Conservation (phyloP, 2,888 invertebrate genomes). For the Cryptocheilus praepositus region DNA sequence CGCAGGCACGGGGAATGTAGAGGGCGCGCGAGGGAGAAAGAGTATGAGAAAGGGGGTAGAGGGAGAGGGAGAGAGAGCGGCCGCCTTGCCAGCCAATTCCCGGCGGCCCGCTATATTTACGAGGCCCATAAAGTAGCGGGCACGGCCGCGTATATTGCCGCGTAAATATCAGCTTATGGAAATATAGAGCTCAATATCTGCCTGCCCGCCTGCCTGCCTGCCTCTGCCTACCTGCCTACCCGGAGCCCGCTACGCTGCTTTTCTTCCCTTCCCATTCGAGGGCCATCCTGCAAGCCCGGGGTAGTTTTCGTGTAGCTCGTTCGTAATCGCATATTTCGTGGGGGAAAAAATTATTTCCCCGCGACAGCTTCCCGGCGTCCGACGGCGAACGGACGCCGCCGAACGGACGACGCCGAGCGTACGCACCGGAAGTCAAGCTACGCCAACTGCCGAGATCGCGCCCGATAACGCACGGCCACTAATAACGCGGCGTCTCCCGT, state of each 20-base stretch:
- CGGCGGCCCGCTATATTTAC: conserved; percentile 74
- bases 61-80: conserved; percentile 56
- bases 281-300: conserved; percentile 42
- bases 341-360: conserved; percentile 45
- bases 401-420: neutral
- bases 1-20: conserved; percentile 40
- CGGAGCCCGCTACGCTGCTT: conserved; percentile 50
- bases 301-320: conserved; percentile 52
- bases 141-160: conserved; percentile 75
- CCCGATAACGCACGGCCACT: neutral
- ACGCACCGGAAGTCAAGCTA: neutral
- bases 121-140: conserved; percentile 74
- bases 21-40: conserved; percentile 32
- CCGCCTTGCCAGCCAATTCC: conserved; percentile 73
- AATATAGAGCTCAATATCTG: conserved; percentile 79
- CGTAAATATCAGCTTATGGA: conserved; percentile 79
- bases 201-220: conserved; percentile 60
- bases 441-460: neutral
- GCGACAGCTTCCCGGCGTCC: neutral
- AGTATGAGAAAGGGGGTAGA: conserved; percentile 20
- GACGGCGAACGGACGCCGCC: neutral
- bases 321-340: conserved; percentile 46
- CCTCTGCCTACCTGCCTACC: conserved; percentile 36
- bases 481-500: neutral
- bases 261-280: conserved; percentile 49